Evolutionary conservation across 2,888 invertebrate genomes (phyloP), one percentile per base, ranked within the genome.

Genomic region (Plebejus anna): DNA sequence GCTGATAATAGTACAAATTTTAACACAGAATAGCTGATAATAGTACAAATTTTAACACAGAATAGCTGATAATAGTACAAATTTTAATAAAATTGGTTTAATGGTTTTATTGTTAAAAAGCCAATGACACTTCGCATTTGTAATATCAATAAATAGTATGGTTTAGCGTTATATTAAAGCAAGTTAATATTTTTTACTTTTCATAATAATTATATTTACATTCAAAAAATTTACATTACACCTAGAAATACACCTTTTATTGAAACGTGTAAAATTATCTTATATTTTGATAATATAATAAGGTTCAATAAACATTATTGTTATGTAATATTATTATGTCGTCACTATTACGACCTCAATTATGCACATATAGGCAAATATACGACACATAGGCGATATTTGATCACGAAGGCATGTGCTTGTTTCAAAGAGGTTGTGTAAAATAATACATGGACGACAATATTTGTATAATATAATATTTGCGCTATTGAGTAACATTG

Each of bases 351-450:
- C 28, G 66, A 13, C 66, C 66, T 66, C 32, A 32, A 32, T 47
- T 11, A 47, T 66, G 66, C 66, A 66, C 32, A 4, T 36, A 36
- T 36, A 36, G 66, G 66, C 32, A 66, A 36, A 66, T 55, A 55
- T 47, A 47, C 47, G 2, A 47, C 66, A 66, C 66, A 66, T 66
- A 36, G 16, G 66, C 66, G 66, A 66, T 36, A 66, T 66, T 66
- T 66, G 66, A 66, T 66, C 66, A 32, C 66, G 66, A 28, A 66
- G 66, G 32, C 32, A 66, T 66, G 66, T 32, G 66, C 66, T 66
- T 66, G 61, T 66, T 66, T 66, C 28, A 13, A 66, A 28, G 32
- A 66, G 61, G 28, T 66, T 32, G 61, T 66, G 61, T 66, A 66
- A 66, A 66, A 66, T 61, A 61, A 61, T 61, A 22, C 22, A 66